phyloP scores from a whole-genome alignment of 2,797 vertebrate species.

The Onychomys torridus region DNA sequence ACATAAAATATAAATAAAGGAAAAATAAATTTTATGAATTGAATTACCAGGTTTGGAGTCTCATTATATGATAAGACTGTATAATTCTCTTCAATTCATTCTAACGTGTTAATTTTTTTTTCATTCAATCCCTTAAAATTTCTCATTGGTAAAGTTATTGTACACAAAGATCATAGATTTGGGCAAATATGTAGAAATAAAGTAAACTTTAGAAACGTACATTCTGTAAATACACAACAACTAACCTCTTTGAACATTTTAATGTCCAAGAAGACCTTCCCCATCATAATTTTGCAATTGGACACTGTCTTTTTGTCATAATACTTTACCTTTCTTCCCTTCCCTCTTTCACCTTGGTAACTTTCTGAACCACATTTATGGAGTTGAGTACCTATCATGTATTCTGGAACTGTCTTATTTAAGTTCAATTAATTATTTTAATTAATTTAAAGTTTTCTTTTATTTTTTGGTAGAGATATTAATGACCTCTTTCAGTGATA shows the following conservation, averaged over 20 bases:
- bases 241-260: not conserved
- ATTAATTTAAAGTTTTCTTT: not conserved
- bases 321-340: constrained; percentile 34
- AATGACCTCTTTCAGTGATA: not conserved
- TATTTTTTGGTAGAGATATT: not conserved
- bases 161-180: not conserved
- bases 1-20: not conserved
- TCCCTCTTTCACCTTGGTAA: not conserved
- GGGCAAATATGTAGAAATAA: not conserved
- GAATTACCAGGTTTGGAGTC: not conserved
- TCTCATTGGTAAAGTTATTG: not conserved
- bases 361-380: not conserved
- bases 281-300: not conserved
- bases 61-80: not conserved
- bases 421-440: constrained; percentile 6
- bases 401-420: not conserved
- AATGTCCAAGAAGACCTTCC: not conserved
- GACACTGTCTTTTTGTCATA: not conserved
- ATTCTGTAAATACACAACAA: not conserved
- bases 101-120: not conserved
- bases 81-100: not conserved
- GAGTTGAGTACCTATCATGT: not conserved
- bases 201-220: not conserved
- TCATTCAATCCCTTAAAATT: not conserved
- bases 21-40: not conserved